Evolutionary conservation across 2,113 vertebrate genomes (phyloP).

Genomic region (Campylomormyrus tamandua): DNA sequence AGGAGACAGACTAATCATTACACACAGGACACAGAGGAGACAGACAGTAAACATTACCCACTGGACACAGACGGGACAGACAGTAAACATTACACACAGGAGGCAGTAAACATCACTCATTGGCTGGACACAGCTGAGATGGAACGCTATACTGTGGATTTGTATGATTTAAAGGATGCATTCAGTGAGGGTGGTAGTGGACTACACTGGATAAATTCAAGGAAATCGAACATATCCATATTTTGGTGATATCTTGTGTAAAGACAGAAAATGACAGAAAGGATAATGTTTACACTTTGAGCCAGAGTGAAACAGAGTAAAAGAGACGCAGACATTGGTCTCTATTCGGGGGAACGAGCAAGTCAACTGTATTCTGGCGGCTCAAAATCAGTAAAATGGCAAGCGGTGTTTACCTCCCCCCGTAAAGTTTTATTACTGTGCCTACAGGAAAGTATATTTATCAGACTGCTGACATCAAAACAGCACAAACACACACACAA

Average conservation of each 20-base stretch:
- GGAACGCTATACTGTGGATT: neutral
- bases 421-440: neutral
- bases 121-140: neutral
- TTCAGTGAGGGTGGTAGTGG: neutral
- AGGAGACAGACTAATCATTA: neutral
- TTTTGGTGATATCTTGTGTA: neutral
- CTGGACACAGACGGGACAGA: neutral
- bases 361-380: neutral
- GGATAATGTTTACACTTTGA: neutral
- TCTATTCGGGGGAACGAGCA: neutral
- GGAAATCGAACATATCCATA: neutral
- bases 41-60: neutral
- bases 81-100: neutral
- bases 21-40: neutral
- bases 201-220: neutral
- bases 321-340: neutral
- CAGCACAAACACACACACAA: neutral
- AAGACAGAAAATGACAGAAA: neutral
- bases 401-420: neutral
- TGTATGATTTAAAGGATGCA: neutral
- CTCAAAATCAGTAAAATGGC: neutral
- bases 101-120: neutral
- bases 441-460: neutral
- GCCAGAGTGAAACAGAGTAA: neutral
- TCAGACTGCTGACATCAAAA: neutral